These are phyloP conservation scores for Troides oblongomaculatus DNA, from an alignment of 2,888 invertebrate species.

Conservation along the genomic window DNA sequence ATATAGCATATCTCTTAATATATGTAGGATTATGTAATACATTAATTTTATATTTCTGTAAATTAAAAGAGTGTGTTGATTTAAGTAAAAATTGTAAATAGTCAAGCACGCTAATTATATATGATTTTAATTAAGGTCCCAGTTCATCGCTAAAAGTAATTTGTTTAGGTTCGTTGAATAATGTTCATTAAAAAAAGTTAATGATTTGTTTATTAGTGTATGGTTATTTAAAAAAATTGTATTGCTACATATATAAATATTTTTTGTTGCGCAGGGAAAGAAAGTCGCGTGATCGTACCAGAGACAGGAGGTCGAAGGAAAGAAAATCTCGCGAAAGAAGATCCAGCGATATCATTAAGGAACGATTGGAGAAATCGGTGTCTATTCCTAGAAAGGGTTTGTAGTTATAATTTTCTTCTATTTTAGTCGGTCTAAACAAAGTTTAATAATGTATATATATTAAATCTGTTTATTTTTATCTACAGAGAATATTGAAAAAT, in stretches of 20 bases:
- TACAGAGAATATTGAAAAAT: slow-evolving; percentile 64
- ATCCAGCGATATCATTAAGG: slow-evolving; percentile 71
- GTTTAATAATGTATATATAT: neutral
- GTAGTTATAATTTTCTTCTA: slow-evolving; percentile 11
- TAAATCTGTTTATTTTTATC: slow-evolving; percentile 19
- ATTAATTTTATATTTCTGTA: neutral
- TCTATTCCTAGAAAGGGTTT: slow-evolving; percentile 73
- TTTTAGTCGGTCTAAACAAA: neutral
- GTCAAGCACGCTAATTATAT: too few species aligned
- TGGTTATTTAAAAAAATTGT: too few species aligned
- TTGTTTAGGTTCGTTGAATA: too few species aligned
- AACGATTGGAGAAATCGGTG: slow-evolving; percentile 72
- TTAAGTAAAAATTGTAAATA: too few species aligned
- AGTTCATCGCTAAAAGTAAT: too few species aligned
- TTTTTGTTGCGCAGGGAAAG: slow-evolving; percentile 53
- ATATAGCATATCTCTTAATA: neutral
- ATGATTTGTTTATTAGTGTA: too few species aligned
- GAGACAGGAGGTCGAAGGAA: slow-evolving; percentile 66
- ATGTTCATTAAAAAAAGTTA: too few species aligned
- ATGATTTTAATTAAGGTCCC: too few species aligned
- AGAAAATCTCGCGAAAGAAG: slow-evolving; percentile 74
- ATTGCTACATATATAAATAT: too few species aligned
- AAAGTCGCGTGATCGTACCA: slow-evolving; percentile 66
- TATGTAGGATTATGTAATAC: neutral
- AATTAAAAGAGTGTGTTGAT: neutral